A percentile compares a stretch with the other conserved stretches of the same genome.
Evolutionary conservation across 2,113 vertebrate species (phyloP).

Genomic region (Macaca mulatta): DNA sequence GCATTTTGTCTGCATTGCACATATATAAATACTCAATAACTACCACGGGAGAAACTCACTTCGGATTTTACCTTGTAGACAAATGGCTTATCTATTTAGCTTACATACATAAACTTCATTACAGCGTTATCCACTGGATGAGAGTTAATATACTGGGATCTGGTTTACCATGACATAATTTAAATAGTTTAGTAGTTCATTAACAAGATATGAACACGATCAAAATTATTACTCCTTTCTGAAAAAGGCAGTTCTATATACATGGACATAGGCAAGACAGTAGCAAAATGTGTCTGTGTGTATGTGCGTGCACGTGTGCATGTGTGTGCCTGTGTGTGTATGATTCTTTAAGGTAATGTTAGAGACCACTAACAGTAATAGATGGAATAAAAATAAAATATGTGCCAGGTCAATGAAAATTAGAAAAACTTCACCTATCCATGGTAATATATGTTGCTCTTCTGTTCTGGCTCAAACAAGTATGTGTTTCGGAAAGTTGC

Average conservation of each 20-base stretch:
- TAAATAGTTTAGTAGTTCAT: not conserved
- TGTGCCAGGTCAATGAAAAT: not conserved
- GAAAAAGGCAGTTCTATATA: not conserved
- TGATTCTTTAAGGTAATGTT: not conserved
- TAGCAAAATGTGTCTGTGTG: not conserved
- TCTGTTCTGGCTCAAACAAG: not conserved
- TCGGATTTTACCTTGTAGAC: not conserved
- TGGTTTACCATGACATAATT: not conserved
- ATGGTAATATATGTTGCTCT: not conserved
- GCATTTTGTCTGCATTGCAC: not conserved
- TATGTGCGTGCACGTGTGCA: no score
- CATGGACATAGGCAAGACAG: not conserved
- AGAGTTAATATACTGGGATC: not conserved
- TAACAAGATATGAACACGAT: not conserved
- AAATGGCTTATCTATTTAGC: not conserved
- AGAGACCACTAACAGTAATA: not conserved
- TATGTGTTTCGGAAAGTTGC: not conserved
- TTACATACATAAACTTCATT: not conserved
- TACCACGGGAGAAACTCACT: not conserved
- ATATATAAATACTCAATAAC: not conserved
- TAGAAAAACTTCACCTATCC: not conserved
- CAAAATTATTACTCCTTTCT: not conserved
- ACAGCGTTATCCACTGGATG: not conserved
- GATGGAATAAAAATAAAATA: not conserved
- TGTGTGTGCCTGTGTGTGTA: not conserved